A percentile compares a stretch with the other conserved stretches of the same genome.
Conservation (phyloP, 1,140 invertebrate species). For the Papilio polyxenes region DNA sequence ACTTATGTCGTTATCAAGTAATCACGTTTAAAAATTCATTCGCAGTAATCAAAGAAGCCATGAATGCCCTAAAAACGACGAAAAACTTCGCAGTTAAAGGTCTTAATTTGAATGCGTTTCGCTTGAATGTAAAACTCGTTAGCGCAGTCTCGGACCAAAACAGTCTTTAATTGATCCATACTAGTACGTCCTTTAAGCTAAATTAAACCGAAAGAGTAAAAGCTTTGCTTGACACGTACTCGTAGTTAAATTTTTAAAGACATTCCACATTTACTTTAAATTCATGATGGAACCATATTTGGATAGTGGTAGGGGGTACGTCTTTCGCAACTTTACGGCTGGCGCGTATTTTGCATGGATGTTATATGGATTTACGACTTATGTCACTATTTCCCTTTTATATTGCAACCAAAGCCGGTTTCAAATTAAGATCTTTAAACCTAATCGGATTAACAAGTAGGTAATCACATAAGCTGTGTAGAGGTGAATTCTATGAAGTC, state of each 20-base stretch:
- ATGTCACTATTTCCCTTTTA: neutral
- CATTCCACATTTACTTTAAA: neutral
- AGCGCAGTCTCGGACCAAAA: slow-evolving; percentile 49
- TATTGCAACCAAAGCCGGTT: neutral
- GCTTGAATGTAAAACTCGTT: slow-evolving; percentile 59
- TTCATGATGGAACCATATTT: neutral
- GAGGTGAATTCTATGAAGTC: slow-evolving; percentile 7
- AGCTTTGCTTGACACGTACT: slow-evolving; percentile 41
- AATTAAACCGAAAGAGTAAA: slow-evolving; percentile 58
- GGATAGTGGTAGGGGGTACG: too few species aligned
- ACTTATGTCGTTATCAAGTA: neutral
- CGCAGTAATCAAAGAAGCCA: slow-evolving; percentile 40
- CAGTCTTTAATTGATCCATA: slow-evolving; percentile 42
- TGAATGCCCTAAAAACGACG: slow-evolving; percentile 54
- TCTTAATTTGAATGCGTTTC: slow-evolving; percentile 57
- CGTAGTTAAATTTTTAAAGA: slow-evolving; percentile 7
- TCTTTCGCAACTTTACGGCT: too few species aligned
- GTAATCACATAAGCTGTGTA: neutral
- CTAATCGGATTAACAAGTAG: neutral
- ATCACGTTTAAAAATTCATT: slow-evolving; percentile 45
- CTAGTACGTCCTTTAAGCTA: slow-evolving; percentile 36
- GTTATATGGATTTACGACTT: too few species aligned
- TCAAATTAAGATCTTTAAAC: neutral
- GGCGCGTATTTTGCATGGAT: too few species aligned
- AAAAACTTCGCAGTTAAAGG: slow-evolving; percentile 53